Percentiles rank a stretch among this genome's conserved stretches.
These are phyloP conservation scores for Corapipo altera DNA, from an alignment of 2,113 vertebrate genomes.

Conservation along the genomic window DNA sequence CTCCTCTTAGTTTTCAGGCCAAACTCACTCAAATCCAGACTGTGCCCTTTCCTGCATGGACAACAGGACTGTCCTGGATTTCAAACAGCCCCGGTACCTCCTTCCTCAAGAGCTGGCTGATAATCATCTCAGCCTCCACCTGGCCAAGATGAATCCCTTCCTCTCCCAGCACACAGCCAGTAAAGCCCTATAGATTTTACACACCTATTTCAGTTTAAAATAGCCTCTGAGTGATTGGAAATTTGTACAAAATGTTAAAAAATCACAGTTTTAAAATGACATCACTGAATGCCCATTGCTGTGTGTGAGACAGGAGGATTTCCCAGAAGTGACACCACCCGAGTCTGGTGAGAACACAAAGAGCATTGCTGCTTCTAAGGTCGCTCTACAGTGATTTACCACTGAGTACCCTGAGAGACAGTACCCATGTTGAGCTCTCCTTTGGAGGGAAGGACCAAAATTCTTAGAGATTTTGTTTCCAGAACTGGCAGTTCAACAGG, in stretches of 20 bases:
- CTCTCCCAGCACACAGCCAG: neutral
- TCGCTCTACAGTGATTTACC: neutral
- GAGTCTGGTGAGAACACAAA: neutral
- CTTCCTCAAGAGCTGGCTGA: neutral
- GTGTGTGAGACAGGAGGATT: neutral
- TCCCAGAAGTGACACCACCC: neutral
- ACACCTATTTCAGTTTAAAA: neutral
- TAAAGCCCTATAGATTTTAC: neutral
- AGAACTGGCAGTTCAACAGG: neutral
- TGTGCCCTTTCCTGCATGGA: neutral
- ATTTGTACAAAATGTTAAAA: neutral
- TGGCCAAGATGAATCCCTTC: neutral
- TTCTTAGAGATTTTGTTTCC: neutral
- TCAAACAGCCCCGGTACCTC: neutral
- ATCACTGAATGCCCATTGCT: accelerated
- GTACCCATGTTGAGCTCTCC: accelerated
- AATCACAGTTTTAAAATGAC: neutral
- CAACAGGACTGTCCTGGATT: neutral
- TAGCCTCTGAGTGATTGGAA: neutral
- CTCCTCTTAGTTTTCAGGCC: neutral
- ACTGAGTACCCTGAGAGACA: neutral
- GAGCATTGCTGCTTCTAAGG: neutral
- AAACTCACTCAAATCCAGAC: neutral
- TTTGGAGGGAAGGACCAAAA: neutral
- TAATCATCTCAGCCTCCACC: neutral